These are phyloP conservation scores for Nematostella vectensis DNA, from an alignment of 92 coral and sea anemone genomes.

Conservation along the genomic window DNA sequence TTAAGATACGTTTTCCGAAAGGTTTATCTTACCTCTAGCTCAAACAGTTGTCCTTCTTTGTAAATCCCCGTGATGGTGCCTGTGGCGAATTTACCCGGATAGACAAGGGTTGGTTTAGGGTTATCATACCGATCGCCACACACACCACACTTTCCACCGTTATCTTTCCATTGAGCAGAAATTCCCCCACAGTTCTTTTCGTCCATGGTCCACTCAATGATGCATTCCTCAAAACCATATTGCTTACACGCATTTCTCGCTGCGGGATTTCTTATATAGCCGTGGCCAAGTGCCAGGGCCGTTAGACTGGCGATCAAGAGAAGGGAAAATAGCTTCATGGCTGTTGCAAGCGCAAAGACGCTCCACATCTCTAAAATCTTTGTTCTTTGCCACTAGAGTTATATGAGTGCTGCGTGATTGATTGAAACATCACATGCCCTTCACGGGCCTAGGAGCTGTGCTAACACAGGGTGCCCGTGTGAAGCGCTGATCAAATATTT, in stretches of 20 bases:
- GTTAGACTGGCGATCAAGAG: conserved; percentile 4
- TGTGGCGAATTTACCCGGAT: conserved; percentile 28
- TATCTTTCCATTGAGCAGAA: conserved; percentile 15
- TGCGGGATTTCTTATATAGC: conserved; percentile 12
- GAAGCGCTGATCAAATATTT: no score
- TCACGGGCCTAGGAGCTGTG: no score
- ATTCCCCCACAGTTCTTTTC: conserved; percentile 38
- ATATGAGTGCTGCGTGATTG: no score
- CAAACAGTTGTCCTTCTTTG: conserved; percentile 43
- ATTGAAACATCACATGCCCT: no score
- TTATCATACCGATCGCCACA: conserved; percentile 35
- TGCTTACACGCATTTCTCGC: conserved; percentile 18
- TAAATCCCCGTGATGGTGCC: conserved; percentile 42
- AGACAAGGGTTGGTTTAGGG: conserved; percentile 10
- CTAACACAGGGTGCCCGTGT: no score
- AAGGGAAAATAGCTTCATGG: neutral
- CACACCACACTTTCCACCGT: conserved; percentile 36
- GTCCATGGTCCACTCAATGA: no score
- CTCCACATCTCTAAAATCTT: neutral
- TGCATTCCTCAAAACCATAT: conserved; percentile 8
- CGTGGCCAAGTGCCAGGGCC: conserved; percentile 16
- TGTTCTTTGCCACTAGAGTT: neutral
- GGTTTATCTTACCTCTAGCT: neutral
- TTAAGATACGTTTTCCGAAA: neutral
- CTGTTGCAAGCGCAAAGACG: neutral